Evolutionary conservation across 2,797 vertebrate species (phyloP).

Genomic region (Myotis myotis): DNA sequence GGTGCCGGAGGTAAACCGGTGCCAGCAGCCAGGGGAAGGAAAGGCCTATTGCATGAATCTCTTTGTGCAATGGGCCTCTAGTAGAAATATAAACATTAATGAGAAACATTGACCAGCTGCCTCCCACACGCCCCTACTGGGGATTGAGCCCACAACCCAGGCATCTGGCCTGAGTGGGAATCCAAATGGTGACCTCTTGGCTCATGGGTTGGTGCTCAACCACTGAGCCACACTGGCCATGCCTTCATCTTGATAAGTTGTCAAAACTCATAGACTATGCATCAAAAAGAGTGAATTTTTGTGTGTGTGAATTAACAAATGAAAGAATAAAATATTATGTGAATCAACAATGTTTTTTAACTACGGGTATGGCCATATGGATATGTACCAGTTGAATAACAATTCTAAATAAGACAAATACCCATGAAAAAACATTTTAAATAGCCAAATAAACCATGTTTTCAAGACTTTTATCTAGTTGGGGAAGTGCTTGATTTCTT

Average conservation of each 20-base stretch:
- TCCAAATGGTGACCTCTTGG: too few species aligned
- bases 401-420: neutral
- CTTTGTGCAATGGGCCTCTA: too few species aligned
- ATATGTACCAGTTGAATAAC: neutral
- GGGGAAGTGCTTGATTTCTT: neutral
- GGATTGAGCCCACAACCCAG: too few species aligned
- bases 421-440: neutral
- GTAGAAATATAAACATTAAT: too few species aligned
- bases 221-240: too few species aligned
- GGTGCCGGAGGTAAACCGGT: too few species aligned
- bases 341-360: neutral
- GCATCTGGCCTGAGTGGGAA: too few species aligned
- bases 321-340: neutral
- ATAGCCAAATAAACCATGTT: neutral
- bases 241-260: neutral
- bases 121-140: too few species aligned
- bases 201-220: too few species aligned
- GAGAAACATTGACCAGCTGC: too few species aligned
- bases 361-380: neutral
- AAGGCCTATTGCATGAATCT: too few species aligned
- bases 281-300: neutral
- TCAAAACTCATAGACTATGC: neutral
- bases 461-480: neutral
- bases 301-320: neutral
- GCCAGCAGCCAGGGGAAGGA: too few species aligned